phyloP scores from a whole-genome alignment of 2,113 vertebrate genomes.

The Capreolus pygargus region DNA sequence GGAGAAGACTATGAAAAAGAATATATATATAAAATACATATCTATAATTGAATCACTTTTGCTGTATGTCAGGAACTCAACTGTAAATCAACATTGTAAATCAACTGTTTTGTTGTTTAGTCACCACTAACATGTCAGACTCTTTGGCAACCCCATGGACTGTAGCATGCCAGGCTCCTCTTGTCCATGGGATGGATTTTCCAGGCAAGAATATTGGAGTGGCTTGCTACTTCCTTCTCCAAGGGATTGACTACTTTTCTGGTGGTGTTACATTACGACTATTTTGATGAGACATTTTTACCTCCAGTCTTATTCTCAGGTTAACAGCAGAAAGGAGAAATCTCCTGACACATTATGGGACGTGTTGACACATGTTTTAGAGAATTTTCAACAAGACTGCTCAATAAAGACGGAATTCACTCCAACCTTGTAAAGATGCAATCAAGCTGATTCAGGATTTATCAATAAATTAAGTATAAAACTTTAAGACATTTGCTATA shows the following conservation, averaged over 20 bases:
- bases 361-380: slow-evolving; percentile 37
- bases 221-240: not conserved
- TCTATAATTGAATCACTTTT: not conserved
- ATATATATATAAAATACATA: not conserved
- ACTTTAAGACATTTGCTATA: slow-evolving; percentile 75
- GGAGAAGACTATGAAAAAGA: not conserved
- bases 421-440: slow-evolving; percentile 73
- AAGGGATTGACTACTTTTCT: not conserved
- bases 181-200: not conserved
- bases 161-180: not conserved
- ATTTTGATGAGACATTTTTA: not conserved
- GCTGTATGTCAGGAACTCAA: not conserved
- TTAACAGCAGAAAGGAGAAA: not conserved
- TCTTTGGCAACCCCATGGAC: not conserved
- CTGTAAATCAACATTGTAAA: not conserved
- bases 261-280: not conserved
- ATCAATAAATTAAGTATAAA: slow-evolving; percentile 75
- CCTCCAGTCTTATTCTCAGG: not conserved
- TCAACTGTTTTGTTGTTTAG: not conserved
- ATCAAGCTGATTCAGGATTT: slow-evolving; percentile 72
- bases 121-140: not conserved
- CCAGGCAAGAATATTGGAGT: not conserved
- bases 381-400: slow-evolving; percentile 68
- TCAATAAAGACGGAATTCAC: slow-evolving; percentile 73
- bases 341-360: not conserved